Base-by-base conservation (phyloP, 1,140 invertebrate species). In the Laodelphax striatellus region DNA sequence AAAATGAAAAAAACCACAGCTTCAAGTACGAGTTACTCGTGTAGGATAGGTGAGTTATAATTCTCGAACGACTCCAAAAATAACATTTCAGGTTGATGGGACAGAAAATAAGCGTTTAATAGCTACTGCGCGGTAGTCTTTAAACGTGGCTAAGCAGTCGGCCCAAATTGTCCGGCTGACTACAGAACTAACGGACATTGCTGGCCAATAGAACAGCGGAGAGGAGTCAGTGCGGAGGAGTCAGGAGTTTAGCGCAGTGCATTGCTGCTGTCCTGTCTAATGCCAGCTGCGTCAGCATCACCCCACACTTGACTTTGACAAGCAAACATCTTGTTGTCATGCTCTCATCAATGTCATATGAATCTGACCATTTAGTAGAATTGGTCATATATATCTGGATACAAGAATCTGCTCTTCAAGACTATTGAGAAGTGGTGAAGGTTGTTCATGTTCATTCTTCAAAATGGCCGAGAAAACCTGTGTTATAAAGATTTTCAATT, bases 81-180 rank as follows among this genome's bases (percentile, higher is more conserved):
- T 50, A 50, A 50, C 46, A 50, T 50, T 50, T 50, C 46, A 50
- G 16, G 46, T 50, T 50, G 5, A 50, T 50, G 46, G 46, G 46
- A 19, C 46, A 50, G 46, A 50, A 50, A n/a, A n/a, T n/a, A 50
- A 50, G 16, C 46, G 46, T 22, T 50, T 50, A 50, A 50, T 50
- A 22, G 21, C 21, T 19, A 19, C 46, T 50, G 21, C 16, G 46
- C 16, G 46, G 46, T 50, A 50, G 5, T 50, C 46, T 50, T 50
- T 50, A 50, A 50, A 50, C 46, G 46, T 14, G 16, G 46, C 11
- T 50, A 50, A 50, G 46, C 46, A 50, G 21, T 19, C 46, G 46
- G 21, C 46, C 46, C 46, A 22, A 50, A 50, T 50, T 50, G 46
- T 50, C 46, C 21, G 21, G 6, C 16, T 19, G 46, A 22, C 16